Base-by-base conservation (phyloP, 2,888 invertebrate genomes). In the Lasiommata megera region DNA sequence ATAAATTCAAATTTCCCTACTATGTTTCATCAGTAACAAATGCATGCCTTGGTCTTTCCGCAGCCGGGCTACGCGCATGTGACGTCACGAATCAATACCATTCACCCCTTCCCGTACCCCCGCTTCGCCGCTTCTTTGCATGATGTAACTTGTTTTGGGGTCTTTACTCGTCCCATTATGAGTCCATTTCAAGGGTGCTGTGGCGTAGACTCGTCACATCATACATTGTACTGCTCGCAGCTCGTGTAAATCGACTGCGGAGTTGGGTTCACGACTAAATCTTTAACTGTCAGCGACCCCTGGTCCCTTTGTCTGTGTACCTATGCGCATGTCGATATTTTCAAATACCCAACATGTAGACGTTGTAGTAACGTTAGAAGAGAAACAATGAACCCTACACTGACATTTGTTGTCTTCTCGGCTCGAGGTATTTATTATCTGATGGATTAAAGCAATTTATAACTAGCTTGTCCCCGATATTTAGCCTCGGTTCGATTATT, bases 21-120 rank as follows among this genome's bases (percentile, higher is more conserved):
- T 54, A 44, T 55, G 16, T 55, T 55, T 59, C 31, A 31, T 59
- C 36, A 44, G 11, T 40, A 36, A 44, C 48, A 44, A 44, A 41
- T 54, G 41, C 44, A 53, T 59, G 48, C 36, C 55, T 44, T 53
- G 52, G 47, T 43, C 62, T 54, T 5, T 58, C 52, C 44, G 58
- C 51, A 60, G 64, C 44, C 62, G 53, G 54, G 65, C 59, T 64
- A 57, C 64, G 65, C 64, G 64, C 59, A 44, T 37, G 68, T 76
- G 75, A 76, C 76, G 76, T 76, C 76, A 75, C 64, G 41, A 66
- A 74, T 75, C 76, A 68, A 75, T 76, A 71, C 65, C 6, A 43
- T n/a, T n/a, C n/a, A n/a, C n/a, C n/a, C n/a, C n/a, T n/a, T n/a
- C n/a, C 48, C 38, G 58, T 40, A 56, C 44, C 43, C 55, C 31